phyloP scores from a whole-genome alignment of 2,888 invertebrate genomes.

The Spisula solida region DNA sequence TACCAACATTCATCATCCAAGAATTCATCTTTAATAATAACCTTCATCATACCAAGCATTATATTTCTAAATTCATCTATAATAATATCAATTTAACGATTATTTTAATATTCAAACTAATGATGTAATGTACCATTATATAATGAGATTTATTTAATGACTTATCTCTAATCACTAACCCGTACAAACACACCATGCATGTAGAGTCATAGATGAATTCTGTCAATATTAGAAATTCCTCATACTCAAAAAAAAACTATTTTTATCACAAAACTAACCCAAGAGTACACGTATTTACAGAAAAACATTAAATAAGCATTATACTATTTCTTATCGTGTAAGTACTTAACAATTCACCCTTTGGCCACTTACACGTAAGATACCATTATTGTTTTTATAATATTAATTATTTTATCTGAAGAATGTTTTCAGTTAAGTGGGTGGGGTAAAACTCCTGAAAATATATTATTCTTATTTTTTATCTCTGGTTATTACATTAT shows the following conservation, averaged over 20 bases:
- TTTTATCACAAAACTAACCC: background rate
- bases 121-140: no score
- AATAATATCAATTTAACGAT: no score
- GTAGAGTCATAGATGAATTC: no score
- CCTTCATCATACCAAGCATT: no score
- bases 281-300: background rate
- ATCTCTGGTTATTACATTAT: background rate
- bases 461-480: background rate
- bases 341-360: background rate
- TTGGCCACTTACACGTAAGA: background rate
- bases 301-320: background rate
- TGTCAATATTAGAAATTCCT: no score
- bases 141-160: no score
- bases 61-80: no score
- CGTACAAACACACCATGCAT: no score
- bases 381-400: background rate
- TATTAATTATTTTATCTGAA: background rate
- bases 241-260: background rate
- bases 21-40: no score
- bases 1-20: no score
- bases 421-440: background rate
- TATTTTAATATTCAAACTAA: no score
- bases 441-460: background rate
- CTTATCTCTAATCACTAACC: no score
- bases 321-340: background rate